A percentile compares a stretch with the other conserved stretches of the same genome.
These are phyloP conservation scores for Lathronympha strigana DNA, from an alignment of 2,888 invertebrate species.

Conservation along the genomic window DNA sequence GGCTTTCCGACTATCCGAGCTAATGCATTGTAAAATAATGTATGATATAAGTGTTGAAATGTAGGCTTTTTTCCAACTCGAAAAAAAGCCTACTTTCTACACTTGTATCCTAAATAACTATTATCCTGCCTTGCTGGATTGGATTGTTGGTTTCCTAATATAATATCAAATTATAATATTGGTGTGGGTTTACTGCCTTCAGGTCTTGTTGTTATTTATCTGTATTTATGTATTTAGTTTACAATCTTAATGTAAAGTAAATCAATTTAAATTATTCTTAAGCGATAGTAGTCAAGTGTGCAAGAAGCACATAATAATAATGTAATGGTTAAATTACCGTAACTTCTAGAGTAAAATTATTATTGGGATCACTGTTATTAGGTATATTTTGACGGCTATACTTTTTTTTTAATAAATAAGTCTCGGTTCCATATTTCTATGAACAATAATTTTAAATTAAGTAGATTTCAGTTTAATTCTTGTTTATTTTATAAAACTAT, in stretches of 20 bases:
- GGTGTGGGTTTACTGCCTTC: constrained; percentile 13
- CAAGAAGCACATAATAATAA: constrained; percentile 23
- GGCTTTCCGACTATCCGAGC: too few relatives aligned
- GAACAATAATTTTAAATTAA: not conserved
- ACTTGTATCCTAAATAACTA: too few relatives aligned
- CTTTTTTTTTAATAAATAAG: not conserved
- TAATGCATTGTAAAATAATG: too few relatives aligned
- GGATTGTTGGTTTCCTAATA: constrained; percentile 7
- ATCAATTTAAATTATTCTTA: constrained; percentile 26
- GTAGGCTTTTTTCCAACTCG: too few relatives aligned
- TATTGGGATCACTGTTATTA: constrained; percentile 32
- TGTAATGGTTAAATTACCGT: constrained; percentile 12
- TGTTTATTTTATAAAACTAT: not conserved
- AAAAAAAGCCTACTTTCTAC: too few relatives aligned
- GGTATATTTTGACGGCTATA: constrained; percentile 7
- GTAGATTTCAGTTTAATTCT: not conserved
- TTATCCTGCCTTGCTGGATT: not conserved
- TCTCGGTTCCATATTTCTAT: not conserved
- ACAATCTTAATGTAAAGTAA: constrained; percentile 10
- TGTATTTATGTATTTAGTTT: constrained; percentile 22
- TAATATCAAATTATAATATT: not conserved
- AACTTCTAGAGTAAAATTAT: constrained; percentile 27
- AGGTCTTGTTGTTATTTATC: constrained; percentile 10
- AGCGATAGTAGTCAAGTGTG: not conserved
- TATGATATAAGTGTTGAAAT: too few relatives aligned